Percentiles rank a stretch among this genome's conserved stretches.
Conservation (phyloP, 2,113 vertebrate species). For the Stegastes partitus region DNA sequence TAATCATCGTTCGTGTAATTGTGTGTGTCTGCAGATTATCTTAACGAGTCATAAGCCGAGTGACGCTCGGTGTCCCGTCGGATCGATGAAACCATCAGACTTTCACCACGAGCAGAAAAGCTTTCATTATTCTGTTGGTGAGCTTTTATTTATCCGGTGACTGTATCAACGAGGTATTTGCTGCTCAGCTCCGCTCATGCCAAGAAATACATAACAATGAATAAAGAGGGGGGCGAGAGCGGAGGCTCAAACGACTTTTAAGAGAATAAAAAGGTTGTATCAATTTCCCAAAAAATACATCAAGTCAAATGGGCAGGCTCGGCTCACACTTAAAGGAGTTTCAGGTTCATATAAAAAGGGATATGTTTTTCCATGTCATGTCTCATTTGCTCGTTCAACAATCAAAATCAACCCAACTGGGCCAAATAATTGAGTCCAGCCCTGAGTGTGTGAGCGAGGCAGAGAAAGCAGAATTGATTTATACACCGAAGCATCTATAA, state of each 20-base stretch:
- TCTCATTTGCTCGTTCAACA: conserved; percentile 71
- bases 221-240: conserved; percentile 12
- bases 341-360: conserved; percentile 58
- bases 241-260: conserved; percentile 44
- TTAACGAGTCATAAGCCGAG: background rate
- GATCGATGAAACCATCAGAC: conserved; percentile 50
- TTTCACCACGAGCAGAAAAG: conserved; percentile 64
- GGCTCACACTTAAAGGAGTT: conserved; percentile 65
- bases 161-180: conserved; percentile 72
- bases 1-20: background rate
- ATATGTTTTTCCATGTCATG: conserved; percentile 76
- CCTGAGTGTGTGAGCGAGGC: conserved; percentile 42
- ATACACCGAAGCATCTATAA: conserved; percentile 66
- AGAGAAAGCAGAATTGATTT: conserved; percentile 66
- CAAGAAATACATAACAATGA: conserved; percentile 80
- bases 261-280: conserved; percentile 62
- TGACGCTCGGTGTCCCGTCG: conserved; percentile 30
- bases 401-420: conserved; percentile 70
- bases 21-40: too few relatives aligned
- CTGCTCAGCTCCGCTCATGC: conserved; percentile 62
- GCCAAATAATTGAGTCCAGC: conserved; percentile 68
- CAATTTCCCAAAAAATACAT: conserved; percentile 64
- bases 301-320: conserved; percentile 49
- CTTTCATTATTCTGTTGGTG: conserved; percentile 68
- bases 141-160: conserved; percentile 75